phyloP scores from a whole-genome alignment of 2,888 invertebrate genomes.

The Patella ulyssiponensis region DNA sequence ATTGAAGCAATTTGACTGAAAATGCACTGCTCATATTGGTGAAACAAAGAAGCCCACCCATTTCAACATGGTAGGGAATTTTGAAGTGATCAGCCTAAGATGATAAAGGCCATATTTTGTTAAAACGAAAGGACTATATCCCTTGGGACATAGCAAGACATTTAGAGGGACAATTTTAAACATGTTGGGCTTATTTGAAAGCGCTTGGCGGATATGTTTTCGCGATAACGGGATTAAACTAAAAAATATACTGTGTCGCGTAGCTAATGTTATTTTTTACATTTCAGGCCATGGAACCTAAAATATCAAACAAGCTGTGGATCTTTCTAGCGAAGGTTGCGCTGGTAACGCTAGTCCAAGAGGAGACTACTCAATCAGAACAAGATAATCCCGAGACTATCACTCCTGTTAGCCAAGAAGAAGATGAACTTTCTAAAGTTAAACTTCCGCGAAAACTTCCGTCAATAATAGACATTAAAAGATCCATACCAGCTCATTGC shows the following conservation, averaged over 20 bases:
- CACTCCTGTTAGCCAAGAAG: not conserved
- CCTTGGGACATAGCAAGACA: too few relatives aligned
- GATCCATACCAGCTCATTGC: constrained; percentile 53
- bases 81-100: too few relatives aligned
- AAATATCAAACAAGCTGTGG: not conserved
- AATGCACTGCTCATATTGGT: too few relatives aligned
- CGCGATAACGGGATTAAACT: not conserved
- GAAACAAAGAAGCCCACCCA: too few relatives aligned
- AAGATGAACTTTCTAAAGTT: not conserved
- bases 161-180: too few relatives aligned
- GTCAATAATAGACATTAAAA: constrained; percentile 60
- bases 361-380: not conserved
- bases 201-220: too few relatives aligned
- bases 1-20: too few relatives aligned
- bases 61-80: too few relatives aligned
- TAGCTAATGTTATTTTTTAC: not conserved
- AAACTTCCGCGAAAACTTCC: constrained; percentile 49
- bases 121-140: too few relatives aligned
- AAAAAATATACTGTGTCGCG: not conserved
- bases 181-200: too few relatives aligned
- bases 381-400: not conserved
- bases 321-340: not conserved
- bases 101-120: too few relatives aligned
- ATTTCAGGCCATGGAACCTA: not conserved
- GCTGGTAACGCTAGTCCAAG: not conserved